Evolutionary conservation across 92 coral and sea anemone species (phyloP), one percentile per base, ranked within the genome.

Genomic region (Galaxea fascicularis): DNA sequence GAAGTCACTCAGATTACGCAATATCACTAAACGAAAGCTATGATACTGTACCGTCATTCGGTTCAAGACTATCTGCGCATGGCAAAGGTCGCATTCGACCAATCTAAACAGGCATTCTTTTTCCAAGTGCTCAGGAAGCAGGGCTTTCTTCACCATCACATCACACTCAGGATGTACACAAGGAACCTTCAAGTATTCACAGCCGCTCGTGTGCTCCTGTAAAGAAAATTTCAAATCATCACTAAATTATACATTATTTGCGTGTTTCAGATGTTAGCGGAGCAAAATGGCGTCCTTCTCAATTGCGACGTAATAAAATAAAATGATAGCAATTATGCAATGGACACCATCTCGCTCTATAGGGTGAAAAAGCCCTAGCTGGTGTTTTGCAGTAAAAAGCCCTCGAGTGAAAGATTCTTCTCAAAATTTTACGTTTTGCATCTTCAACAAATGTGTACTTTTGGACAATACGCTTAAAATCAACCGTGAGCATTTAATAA

Each of bases 121-220:
- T 82, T 78, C 89, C 68, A 89, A 28, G 28, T 89, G 92, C 12
- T 60, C 44, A 53, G 81, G 76, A 9, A 89, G 80, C 16, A 62
- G 71, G 29, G 74, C 60, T 84, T 85, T 89, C 17, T 77, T 77
- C 21, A 84, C 92, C 85, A 77, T 51, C 8, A 47, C 11, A 13
- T 82, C 82, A 59, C 92, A 89, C 69, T 79, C 82, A 26, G 89
- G 81, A 65, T 82, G 77, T 7, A 89, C 79, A 71, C 92, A 89
- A 24, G 89, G 62, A 25, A 89, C 69, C 65, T 81, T 86, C 27
- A 83, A 74, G 18, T 30, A 89, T 20, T 77, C 79, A 14, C 92
- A 89, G 27, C 30, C 20, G 16, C 63, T 65, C 1, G 77, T 73
- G 71, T 89, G 92, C 28, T 5, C 64, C 93, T 90, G 52, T 60